Evolutionary conservation across 2,113 vertebrate species (phyloP).

Genomic region (Steatornis caripensis): DNA sequence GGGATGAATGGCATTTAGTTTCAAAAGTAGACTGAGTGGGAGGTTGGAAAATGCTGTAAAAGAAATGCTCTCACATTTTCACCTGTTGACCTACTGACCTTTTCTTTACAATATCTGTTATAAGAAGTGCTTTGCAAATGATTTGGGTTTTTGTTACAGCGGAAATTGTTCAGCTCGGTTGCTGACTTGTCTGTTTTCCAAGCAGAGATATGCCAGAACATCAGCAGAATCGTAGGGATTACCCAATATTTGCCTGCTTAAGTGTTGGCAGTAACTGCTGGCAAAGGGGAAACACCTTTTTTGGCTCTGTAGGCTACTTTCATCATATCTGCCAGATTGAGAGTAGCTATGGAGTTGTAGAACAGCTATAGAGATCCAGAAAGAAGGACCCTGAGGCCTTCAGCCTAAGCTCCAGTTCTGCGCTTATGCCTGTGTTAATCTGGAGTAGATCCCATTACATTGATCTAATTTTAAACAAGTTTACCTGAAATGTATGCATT

Average conservation of each 20-base stretch:
- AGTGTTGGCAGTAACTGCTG: neutral
- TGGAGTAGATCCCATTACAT: neutral
- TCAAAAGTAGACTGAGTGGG: neutral
- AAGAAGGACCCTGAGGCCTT: constrained; percentile 1
- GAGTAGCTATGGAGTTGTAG: neutral
- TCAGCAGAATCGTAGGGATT: neutral
- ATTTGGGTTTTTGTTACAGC: neutral
- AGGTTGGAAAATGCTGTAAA: neutral
- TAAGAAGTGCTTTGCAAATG: neutral
- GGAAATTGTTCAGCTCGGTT: neutral
- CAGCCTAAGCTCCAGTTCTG: neutral
- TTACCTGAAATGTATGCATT: neutral
- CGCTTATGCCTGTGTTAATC: neutral
- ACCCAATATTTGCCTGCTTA: neutral
- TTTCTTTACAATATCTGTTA: neutral
- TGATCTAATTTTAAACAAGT: neutral
- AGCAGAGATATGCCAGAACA: neutral
- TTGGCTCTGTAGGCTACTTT: neutral
- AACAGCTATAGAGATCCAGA: neutral
- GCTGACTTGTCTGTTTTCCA: neutral
- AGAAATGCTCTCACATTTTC: neutral
- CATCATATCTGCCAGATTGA: neutral
- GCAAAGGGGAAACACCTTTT: neutral
- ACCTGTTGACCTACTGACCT: neutral
- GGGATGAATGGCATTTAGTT: neutral